Conservation (phyloP, 1,140 invertebrate species). For the Caenorhabditis elegans region WBcel235 BX284602.5:8675001-8675500, state of each 20-base stretch:
- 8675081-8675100: not conserved
- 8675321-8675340: not conserved
- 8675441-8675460: no score
- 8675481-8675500: no score
- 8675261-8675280: slow-evolving; percentile 8
- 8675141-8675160: slow-evolving; percentile 13
- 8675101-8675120: slow-evolving; percentile 19
- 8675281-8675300: not conserved
- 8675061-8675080: not conserved
- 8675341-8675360: no score
- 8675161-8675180: not conserved
- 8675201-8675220: not conserved
- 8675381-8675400: no score
- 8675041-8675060: no score
- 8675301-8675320: not conserved
- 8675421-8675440: no score
- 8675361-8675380: no score
- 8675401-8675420: no score
- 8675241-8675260: not conserved
- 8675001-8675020: slow-evolving; percentile 47
- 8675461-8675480: no score
- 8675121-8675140: slow-evolving; percentile 23
- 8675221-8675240: not conserved
- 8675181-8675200: not conserved
- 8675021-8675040: no score